Base-by-base conservation (phyloP, 2,888 invertebrate species). In the Pollenia angustigena region DNA sequence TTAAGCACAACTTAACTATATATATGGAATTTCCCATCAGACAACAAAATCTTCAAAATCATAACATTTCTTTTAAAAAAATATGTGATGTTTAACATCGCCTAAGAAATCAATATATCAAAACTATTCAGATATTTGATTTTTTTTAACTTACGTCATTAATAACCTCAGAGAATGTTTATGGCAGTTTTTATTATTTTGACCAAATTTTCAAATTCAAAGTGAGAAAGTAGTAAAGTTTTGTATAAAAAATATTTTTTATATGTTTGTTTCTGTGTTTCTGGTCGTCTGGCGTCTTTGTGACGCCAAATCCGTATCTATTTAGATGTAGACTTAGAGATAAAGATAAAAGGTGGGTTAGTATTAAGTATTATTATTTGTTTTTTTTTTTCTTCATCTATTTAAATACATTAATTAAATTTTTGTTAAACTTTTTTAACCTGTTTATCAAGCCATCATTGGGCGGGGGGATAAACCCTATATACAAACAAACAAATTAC, bases 181-280 rank as follows among this genome's bases (percentile, higher is more conserved):
- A 56, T 81, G 64, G 8, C n/a, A 11, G 6, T 32, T 32, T 32
- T 8, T 48, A 66, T 66, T 12, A 54, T 71, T 64, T 74, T 58
- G 18, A 9, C 42, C 18, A 18, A 62, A 52, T n/a, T 50, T 60
- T 54, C 44, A 8, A 80, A 46, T 64, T 64, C 88, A 85, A 71
- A 86, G 40, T 75, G 83, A 88, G 89, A 89, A 88, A 89, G 88
- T 90, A 90, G 90, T 90, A 90, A 91, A 91, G 90, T 90, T 90
- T 76, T 66, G 56, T 66, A 46, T 16, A 10, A 71, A n/a, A 18
- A 80, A 60, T 80, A 52, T n/a, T 48, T 58, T 46, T 23, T 11
- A n/a, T 14, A 23, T 23, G 23, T 16, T 40, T 52, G n/a, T 48
- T 10, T 50, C 2, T 40, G 8, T 46, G 23, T n/a, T 40, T 23